Percentiles rank a stretch among this genome's conserved stretches.
Evolutionary conservation across 2,797 vertebrate species (phyloP).

Genomic region (Karalla daura): DNA sequence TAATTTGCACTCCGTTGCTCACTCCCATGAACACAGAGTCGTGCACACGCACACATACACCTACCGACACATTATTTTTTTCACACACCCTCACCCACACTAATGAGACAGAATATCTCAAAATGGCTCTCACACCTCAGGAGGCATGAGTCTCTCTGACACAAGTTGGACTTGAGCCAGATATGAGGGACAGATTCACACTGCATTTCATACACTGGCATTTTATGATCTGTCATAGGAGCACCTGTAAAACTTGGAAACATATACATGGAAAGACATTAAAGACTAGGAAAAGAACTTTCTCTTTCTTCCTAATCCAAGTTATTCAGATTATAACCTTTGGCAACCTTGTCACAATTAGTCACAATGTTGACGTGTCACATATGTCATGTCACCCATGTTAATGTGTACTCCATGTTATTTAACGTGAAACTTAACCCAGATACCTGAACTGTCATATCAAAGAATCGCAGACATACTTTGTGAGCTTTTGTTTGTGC

Average conservation of each 20-base stretch:
- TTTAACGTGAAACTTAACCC: slow-evolving; percentile 4
- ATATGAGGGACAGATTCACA: slow-evolving; percentile 18
- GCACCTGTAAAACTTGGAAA: slow-evolving; percentile 15
- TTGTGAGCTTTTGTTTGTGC: slow-evolving; percentile 13
- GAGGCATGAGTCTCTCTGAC: not conserved
- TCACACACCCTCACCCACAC: slow-evolving; percentile 4
- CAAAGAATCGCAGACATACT: not conserved
- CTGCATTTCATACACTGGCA: slow-evolving; percentile 4
- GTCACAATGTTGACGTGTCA: too few species aligned
- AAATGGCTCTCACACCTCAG: slow-evolving; percentile 1
- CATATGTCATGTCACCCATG: too few species aligned
- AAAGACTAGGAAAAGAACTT: too few species aligned
- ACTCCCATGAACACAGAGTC: not conserved
- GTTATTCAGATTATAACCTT: too few species aligned
- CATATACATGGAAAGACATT: slow-evolving; percentile 1
- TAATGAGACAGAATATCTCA: slow-evolving; percentile 20
- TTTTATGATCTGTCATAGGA: slow-evolving; percentile 10
- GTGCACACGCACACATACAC: slow-evolving; percentile 1
- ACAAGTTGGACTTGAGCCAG: not conserved
- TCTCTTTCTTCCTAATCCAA: too few species aligned
- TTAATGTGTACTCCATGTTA: not conserved
- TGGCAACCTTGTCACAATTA: too few species aligned
- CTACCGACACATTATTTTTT: not conserved
- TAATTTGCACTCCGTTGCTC: slow-evolving; percentile 4
- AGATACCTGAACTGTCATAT: slow-evolving; percentile 26